These are phyloP conservation scores for Bombus ignitus DNA, from an alignment of 1,140 invertebrate genomes.

Conservation along the genomic window DNA sequence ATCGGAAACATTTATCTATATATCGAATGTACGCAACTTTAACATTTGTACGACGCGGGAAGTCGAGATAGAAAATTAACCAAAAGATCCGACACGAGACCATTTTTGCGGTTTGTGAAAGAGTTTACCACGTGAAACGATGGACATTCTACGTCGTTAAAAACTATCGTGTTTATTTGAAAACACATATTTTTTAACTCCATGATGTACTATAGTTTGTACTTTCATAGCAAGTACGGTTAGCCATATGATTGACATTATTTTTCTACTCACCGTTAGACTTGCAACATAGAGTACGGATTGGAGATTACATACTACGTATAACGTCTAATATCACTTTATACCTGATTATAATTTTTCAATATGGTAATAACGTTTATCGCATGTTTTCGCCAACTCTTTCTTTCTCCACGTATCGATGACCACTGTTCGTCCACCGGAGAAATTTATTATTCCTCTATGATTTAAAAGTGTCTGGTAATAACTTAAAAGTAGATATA, in stretches of 20 bases:
- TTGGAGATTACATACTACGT: conserved; percentile 9
- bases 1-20: conserved; percentile 78
- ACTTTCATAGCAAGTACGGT: conserved; percentile 64
- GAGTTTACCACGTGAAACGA: conserved; percentile 6
- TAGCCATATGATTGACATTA: conserved; percentile 55
- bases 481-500: neutral
- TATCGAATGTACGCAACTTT: conserved; percentile 73
- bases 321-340: conserved; percentile 13
- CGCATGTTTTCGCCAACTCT: no score
- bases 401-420: neutral
- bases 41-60: conserved; percentile 56
- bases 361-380: neutral
- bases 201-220: conserved; percentile 66
- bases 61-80: conserved; percentile 36
- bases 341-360: neutral
- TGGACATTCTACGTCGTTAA: conserved; percentile 9
- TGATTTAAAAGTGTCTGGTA: neutral
- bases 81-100: neutral
- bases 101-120: conserved; percentile 28
- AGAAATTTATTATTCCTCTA: neutral
- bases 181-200: conserved; percentile 62
- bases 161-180: conserved; percentile 51
- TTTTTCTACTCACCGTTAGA: conserved; percentile 54
- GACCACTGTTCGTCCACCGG: neutral
- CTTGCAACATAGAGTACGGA: conserved; percentile 41